Base-by-base conservation (phyloP, 2,113 vertebrate species). In the Onychostruthus taczanowskii region DNA sequence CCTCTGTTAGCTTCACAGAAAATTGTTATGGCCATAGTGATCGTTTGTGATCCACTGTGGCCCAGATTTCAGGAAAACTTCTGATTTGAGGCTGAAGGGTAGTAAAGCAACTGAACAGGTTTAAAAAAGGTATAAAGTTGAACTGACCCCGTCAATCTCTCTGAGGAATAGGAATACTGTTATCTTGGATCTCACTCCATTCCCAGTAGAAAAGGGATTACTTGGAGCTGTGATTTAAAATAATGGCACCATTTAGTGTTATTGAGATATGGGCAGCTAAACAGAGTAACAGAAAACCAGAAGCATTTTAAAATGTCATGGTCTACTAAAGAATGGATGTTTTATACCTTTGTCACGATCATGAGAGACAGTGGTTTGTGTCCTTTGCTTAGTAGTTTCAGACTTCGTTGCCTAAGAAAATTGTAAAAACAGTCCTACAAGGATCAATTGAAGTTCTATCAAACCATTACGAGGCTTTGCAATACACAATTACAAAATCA, bases 401-500 rank as follows among this genome's bases (percentile, higher is more conserved):
- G 67, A 68, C 63, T 64, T 91, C 74, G 62, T 53, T 87, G 78
- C 31, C 62, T 79, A 69, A 85, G 39, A 75, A 67, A 41, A 90
- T 49, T 16, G 43, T 61, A 53, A 73, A 87, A 41, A 4, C 23
- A 83, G 67, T 26, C 37, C 67, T 58, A 73, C 53, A 50, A 85
- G 31, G 49, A 66, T 59, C 23, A 73, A 26, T n/a, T 39, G 46
- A 63, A 84, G 47, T 94, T 94, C 70, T 81, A 15, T 89, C 35
- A 55, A 73, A 82, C 73, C 24, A 68, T 84, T 90, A 66, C 19
- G 53, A 94, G 75, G 39, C 50, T 78, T 78, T 70, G 67, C 70
- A 89, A 79, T 59, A 81, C 50, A 46, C 27, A 31, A 72, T 93
- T 94, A 94, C 24, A 85, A 59, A 97, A 77, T 85, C 88, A 73